Percentiles rank a stretch among this genome's conserved stretches.
Evolutionary conservation across 2,797 vertebrate species (phyloP).

Genomic region (Gymnothorax javanicus): DNA sequence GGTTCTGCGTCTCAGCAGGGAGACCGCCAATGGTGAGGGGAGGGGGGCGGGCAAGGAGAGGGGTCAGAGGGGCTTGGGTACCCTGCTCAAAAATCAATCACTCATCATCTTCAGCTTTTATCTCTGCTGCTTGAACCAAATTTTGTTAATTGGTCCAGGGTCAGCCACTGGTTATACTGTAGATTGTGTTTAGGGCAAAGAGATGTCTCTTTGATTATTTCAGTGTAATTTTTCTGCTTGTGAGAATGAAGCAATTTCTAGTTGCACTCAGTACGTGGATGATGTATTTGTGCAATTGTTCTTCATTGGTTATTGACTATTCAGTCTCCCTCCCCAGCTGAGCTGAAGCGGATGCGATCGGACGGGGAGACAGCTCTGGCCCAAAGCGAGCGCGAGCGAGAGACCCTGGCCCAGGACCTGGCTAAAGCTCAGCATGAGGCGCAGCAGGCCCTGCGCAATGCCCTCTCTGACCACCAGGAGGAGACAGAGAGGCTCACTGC

Average conservation of each 20-base stretch:
- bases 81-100: no score
- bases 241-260: no score
- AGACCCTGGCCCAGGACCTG: conserved; percentile 70
- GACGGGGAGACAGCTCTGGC: conserved; percentile 64
- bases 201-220: neutral
- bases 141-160: neutral
- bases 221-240: no score
- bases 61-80: no score
- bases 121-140: neutral
- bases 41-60: neutral
- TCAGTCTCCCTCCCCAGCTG: conserved; percentile 64
- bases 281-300: neutral
- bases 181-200: neutral
- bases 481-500: conserved; percentile 76
- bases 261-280: neutral
- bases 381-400: conserved; percentile 76
- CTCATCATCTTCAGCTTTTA: neutral
- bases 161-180: neutral
- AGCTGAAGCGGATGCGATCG: conserved; percentile 70
- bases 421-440: conserved; percentile 72
- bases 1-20: conserved; percentile 72
- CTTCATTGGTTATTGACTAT: no score
- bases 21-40: conserved; percentile 74
- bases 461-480: conserved; percentile 77
- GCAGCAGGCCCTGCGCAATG: conserved; percentile 70